phyloP scores from a whole-genome alignment of 2,113 vertebrate genomes.

The Mastomys natalensis region DNA sequence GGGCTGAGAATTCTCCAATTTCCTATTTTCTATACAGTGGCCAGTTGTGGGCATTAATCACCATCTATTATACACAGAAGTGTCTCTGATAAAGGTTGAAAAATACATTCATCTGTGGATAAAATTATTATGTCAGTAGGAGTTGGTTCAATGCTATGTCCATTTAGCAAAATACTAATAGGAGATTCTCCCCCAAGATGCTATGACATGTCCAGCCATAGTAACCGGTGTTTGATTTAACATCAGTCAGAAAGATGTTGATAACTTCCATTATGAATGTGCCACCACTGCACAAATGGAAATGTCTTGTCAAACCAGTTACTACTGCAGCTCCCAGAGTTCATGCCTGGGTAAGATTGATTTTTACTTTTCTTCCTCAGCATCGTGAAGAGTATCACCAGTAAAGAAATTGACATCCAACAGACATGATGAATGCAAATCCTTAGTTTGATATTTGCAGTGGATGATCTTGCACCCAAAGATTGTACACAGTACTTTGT shows the following conservation, averaged over 20 bases:
- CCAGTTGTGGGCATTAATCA: not conserved
- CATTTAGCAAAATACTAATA: not conserved
- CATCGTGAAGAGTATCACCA: not conserved
- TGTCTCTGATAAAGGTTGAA: not conserved
- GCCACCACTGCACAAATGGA: not conserved
- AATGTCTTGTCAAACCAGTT: not conserved
- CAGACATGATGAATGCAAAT: not conserved
- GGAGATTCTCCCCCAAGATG: no score
- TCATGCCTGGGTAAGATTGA: not conserved
- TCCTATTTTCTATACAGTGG: not conserved
- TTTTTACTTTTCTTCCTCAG: not conserved
- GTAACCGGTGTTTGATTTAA: not conserved
- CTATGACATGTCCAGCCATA: not conserved
- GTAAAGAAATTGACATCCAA: not conserved
- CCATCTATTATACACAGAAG: not conserved
- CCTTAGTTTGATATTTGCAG: conserved; percentile 1
- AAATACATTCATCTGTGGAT: not conserved
- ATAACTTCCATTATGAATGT: not conserved
- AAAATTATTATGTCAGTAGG: not conserved
- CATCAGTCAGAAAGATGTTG: not conserved
- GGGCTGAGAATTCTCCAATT: not conserved
- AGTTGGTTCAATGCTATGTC: not conserved
- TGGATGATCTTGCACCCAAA: not conserved
- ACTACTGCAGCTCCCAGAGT: not conserved
- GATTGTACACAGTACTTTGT: not conserved